Percentiles rank a stretch among this genome's conserved stretches.
These are phyloP conservation scores for Akabosia matsudoensis DNA, from an alignment of 1,140 invertebrate genomes.

Conservation along the genomic window DNA sequence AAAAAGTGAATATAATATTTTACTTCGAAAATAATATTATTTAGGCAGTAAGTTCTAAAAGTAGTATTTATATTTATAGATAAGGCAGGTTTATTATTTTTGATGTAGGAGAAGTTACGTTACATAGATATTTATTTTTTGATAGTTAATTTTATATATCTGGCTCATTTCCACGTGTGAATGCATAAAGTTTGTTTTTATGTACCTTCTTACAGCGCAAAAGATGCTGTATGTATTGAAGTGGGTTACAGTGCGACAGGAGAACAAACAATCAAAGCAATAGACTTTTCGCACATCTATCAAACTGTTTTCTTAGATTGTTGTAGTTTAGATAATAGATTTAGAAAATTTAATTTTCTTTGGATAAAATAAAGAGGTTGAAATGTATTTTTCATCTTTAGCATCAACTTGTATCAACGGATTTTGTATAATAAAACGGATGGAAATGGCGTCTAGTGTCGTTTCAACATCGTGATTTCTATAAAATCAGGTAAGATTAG, in stretches of 20 bases:
- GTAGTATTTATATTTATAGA: no score
- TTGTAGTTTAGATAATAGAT: neutral
- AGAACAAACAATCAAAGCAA: neutral
- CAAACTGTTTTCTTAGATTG: neutral
- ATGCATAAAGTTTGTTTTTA: neutral
- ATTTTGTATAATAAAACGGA: neutral
- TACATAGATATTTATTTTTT: no score
- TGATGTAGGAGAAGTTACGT: no score
- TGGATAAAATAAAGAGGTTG: neutral
- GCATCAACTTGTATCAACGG: neutral
- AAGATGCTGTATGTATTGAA: neutral
- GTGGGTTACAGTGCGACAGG: neutral
- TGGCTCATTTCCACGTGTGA: conserved; percentile 4
- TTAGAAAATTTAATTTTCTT: neutral
- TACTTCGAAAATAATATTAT: no score
- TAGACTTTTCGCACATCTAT: neutral
- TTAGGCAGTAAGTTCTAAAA: no score
- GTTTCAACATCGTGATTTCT: neutral
- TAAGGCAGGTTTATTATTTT: no score
- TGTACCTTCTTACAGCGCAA: no score
- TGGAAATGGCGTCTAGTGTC: neutral
- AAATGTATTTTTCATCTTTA: neutral
- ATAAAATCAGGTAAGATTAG: neutral
- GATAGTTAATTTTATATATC: no score
- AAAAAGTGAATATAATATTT: no score